Conservation (phyloP, 2,797 vertebrate genomes). For the Sciurus vulgaris region DNA sequence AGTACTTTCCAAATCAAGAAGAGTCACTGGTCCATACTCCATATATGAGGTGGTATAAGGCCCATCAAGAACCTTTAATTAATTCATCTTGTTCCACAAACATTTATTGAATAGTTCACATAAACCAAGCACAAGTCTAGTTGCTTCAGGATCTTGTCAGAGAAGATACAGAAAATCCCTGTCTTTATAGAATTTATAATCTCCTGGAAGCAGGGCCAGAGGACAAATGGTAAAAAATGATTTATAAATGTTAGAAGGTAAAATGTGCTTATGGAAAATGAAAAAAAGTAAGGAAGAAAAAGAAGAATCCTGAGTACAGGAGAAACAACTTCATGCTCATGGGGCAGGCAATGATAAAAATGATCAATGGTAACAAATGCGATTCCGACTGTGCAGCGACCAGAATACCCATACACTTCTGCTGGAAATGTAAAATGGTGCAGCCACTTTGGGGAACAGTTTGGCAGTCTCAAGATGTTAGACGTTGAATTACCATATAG, state of each 20-base stretch:
- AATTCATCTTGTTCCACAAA: constrained; percentile 21
- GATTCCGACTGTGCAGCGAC: neutral
- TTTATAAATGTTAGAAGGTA: neutral
- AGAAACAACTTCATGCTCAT: neutral
- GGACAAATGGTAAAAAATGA: constrained; percentile 28
- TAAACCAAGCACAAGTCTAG: neutral
- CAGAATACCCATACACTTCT: neutral
- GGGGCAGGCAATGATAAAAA: neutral
- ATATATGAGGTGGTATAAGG: neutral
- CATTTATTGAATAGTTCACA: neutral
- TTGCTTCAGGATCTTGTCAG: neutral
- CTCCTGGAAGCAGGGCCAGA: neutral
- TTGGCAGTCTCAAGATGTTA: constrained; percentile 33
- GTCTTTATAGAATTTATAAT: constrained; percentile 13
- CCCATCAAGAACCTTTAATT: neutral
- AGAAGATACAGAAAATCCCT: constrained; percentile 5
- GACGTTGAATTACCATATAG: neutral
- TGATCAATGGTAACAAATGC: neutral
- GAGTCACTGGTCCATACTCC: neutral
- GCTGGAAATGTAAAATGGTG: neutral
- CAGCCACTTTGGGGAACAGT: neutral
- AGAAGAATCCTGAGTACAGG: neutral
- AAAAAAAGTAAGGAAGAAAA: neutral
- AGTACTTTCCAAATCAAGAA: constrained; percentile 35
- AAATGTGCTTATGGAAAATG: neutral